Evolutionary conservation across 1,140 invertebrate species (phyloP).

Genomic region (Lepidotrigona ventralis): DNA sequence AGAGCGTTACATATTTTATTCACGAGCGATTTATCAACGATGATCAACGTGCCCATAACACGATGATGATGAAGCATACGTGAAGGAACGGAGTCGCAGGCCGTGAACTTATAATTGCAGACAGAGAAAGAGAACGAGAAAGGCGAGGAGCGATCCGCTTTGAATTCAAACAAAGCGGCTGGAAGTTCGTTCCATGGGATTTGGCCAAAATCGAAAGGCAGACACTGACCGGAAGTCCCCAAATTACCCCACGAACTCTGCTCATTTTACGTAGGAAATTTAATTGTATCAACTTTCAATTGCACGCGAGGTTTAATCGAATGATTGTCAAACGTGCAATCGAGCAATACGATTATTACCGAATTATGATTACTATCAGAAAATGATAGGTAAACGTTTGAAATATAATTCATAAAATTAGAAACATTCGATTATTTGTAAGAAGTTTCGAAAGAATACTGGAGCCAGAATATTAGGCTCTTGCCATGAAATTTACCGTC

Average conservation of each 20-base stretch:
- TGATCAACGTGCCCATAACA: conserved; percentile 26
- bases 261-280: no score
- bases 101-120: conserved; percentile 12
- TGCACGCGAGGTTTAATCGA: no score
- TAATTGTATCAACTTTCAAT: no score
- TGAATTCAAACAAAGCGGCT: conserved; percentile 58
- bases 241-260: background rate
- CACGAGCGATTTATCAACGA: conserved; percentile 18
- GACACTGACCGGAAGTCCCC: conserved; percentile 37
- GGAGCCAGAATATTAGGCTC: background rate
- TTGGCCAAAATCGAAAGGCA: conserved; percentile 67
- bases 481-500: background rate
- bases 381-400: no score
- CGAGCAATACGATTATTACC: no score
- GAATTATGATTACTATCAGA: background rate
- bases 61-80: conserved; percentile 23
- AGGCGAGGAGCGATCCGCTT: conserved; percentile 38
- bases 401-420: no score
- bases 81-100: conserved; percentile 3
- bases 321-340: no score
- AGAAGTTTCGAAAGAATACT: no score
- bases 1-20: conserved; percentile 40
- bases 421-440: no score
- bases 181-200: conserved; percentile 69
- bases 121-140: background rate